Evolutionary conservation across 2,888 invertebrate genomes (phyloP).

Genomic region (Dilophus febrilis): DNA sequence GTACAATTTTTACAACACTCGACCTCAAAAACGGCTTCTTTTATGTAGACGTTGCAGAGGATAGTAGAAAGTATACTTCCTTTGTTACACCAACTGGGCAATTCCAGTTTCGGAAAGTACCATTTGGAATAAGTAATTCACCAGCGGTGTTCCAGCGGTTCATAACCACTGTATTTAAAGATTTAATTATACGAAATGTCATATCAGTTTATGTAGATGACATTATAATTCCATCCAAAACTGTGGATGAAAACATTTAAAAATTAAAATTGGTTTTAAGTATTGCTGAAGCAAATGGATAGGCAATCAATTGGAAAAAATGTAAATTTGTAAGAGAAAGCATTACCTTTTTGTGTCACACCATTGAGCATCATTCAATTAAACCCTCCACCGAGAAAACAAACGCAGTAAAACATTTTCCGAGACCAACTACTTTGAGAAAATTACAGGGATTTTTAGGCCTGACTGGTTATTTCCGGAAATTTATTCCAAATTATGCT

Average conservation of each 20-base stretch:
- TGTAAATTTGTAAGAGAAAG: too few species aligned
- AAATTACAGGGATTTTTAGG: too few species aligned
- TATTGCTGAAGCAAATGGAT: too few species aligned
- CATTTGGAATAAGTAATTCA: constrained; percentile 23
- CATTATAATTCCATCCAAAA: too few species aligned
- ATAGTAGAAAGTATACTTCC: constrained; percentile 17
- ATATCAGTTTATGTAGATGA: too few species aligned
- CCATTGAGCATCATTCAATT: neutral
- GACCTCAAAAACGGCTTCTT: constrained; percentile 20
- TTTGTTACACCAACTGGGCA: constrained; percentile 24
- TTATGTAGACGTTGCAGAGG: constrained; percentile 17
- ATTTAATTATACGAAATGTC: too few species aligned
- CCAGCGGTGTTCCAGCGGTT: constrained; percentile 20
- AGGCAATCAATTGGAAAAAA: neutral
- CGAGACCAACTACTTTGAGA: neutral
- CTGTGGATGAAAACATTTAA: too few species aligned
- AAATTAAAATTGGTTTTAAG: too few species aligned
- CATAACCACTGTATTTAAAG: constrained; percentile 8
- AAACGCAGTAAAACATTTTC: neutral
- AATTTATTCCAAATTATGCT: too few species aligned
- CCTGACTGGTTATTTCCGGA: too few species aligned
- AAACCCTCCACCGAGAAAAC: neutral
- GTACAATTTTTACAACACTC: constrained; percentile 15
- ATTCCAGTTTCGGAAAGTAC: constrained; percentile 21
- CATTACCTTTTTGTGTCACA: neutral